Percentiles rank a stretch among this genome's conserved stretches.
Evolutionary conservation across 53 echinoderm and acorn worm genomes (phyloP).

Genomic region (Apostichopus leukothele): DNA sequence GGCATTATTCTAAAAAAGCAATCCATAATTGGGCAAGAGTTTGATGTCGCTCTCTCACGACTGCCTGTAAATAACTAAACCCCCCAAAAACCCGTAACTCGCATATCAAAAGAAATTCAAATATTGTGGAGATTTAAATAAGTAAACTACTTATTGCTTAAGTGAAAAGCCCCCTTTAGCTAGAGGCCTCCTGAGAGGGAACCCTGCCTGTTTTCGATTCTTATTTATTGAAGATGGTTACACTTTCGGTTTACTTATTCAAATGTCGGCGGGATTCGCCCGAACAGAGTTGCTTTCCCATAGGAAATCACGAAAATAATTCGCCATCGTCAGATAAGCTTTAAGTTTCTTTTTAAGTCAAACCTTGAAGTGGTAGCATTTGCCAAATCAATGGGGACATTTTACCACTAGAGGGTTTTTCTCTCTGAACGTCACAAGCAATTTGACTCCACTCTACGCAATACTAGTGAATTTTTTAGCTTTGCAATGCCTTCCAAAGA

Average conservation of each 20-base stretch:
- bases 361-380: constrained; percentile 34
- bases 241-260: constrained; percentile 11
- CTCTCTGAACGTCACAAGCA: constrained; percentile 17
- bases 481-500: background rate
- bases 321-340: background rate
- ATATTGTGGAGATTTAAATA: background rate
- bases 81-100: background rate
- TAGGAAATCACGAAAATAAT: constrained; percentile 39
- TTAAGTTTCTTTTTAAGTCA: background rate
- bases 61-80: no score
- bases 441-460: constrained; percentile 41
- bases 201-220: constrained; percentile 3
- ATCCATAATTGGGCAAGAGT: no score
- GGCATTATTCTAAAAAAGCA: no score
- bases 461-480: constrained; percentile 13
- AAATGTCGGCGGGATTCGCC: constrained; percentile 19
- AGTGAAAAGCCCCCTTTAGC: constrained; percentile 14
- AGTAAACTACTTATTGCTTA: constrained; percentile 9
- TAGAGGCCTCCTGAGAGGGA: background rate
- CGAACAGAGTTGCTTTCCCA: constrained; percentile 17
- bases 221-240: constrained; percentile 34
- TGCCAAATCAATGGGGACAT: constrained; percentile 28
- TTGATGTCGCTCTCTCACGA: no score
- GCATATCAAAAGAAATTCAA: background rate
- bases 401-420: constrained; percentile 14